phyloP scores from a whole-genome alignment of 1,140 invertebrate species.

The Drosophila guanche region DNA sequence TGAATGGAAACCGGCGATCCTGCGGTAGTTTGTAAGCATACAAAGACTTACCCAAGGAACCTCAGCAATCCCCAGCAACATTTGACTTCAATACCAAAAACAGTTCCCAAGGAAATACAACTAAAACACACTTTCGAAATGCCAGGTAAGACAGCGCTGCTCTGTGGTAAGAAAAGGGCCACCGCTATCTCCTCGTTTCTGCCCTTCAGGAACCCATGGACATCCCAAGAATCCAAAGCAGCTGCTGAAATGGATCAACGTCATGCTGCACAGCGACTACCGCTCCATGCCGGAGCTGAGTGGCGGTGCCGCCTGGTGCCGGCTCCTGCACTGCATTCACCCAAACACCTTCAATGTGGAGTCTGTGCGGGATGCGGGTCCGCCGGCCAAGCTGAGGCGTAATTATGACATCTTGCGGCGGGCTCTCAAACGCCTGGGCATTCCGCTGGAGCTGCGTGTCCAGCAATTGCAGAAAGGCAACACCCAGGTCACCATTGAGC shows the following conservation, averaged over 20 bases:
- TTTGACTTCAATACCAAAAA: too few species aligned
- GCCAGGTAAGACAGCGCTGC: too few species aligned
- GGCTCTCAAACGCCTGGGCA: background rate
- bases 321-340: background rate
- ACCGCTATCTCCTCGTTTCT: too few species aligned
- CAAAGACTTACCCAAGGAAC: too few species aligned
- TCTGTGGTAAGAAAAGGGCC: too few species aligned
- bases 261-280: background rate
- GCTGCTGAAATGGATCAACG: background rate
- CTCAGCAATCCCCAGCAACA: too few species aligned
- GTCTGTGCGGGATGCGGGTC: background rate
- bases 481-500: background rate
- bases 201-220: too few species aligned
- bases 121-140: too few species aligned
- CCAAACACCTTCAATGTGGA: background rate
- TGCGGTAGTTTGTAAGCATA: too few species aligned
- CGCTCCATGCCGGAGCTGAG: background rate
- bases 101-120: too few species aligned
- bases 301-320: slow-evolving; percentile 2
- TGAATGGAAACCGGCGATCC: too few species aligned
- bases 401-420: slow-evolving; percentile 5
- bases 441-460: background rate
- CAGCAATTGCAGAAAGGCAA: background rate
- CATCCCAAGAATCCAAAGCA: too few species aligned
- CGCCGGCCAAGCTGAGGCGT: background rate